A percentile compares a stretch with the other conserved stretches of the same genome.
Evolutionary conservation across 2,797 vertebrate genomes (phyloP).

Genomic region (Naso thynnoides): DNA sequence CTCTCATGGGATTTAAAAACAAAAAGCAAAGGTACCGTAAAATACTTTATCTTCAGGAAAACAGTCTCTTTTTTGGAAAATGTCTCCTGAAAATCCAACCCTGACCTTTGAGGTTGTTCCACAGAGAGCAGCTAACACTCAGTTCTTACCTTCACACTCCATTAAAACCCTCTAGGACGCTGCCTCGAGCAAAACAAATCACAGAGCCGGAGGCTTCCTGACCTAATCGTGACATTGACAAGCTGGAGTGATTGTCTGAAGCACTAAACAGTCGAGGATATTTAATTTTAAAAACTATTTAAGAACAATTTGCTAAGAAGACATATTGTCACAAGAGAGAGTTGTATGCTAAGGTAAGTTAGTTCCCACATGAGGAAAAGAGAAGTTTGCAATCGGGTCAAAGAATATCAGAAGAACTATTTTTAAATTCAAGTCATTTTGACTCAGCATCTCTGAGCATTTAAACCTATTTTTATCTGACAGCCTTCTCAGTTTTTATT

Average conservation of each 20-base stretch:
- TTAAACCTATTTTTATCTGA: no score
- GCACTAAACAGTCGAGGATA: neutral
- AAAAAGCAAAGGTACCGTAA: neutral
- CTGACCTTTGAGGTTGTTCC: neutral
- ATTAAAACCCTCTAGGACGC: neutral
- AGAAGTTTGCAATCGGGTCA: no score
- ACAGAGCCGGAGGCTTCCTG: neutral
- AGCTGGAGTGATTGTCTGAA: neutral
- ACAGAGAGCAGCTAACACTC: neutral
- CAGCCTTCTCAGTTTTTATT: no score
- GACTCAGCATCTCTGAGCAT: no score
- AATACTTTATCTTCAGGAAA: neutral
- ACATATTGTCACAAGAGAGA: neutral
- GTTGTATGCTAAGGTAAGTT: neutral
- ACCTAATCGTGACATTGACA: neutral
- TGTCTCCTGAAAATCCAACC: neutral
- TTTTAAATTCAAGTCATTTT: no score
- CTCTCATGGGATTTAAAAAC: no score
- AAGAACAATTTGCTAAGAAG: no score
- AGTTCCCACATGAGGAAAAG: neutral
- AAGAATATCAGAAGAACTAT: no score
- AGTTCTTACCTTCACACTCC: neutral
- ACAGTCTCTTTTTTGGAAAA: neutral
- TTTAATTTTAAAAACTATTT: no score
- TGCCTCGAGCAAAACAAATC: neutral